phyloP scores from a whole-genome alignment of 2,113 vertebrate species.

The Hypocryptadius cinnamomeus region DNA sequence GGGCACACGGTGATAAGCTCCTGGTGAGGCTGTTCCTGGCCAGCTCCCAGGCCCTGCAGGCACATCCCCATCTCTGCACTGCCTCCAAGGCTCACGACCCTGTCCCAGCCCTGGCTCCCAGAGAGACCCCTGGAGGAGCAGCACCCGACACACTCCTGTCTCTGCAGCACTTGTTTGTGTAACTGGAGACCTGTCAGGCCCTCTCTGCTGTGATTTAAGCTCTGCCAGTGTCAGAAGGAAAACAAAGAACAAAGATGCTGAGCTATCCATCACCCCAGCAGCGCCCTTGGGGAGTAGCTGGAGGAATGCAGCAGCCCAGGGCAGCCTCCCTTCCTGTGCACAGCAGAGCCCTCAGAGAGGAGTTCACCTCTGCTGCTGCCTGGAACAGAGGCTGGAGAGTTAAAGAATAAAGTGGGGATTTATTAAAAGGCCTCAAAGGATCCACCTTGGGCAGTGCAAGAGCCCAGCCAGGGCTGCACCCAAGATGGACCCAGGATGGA shows the following conservation, averaged over 20 bases:
- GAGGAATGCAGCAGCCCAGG: conserved; percentile 41
- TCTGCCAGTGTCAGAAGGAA: conserved; percentile 53
- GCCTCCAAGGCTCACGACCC: neutral
- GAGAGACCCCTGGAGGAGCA: neutral
- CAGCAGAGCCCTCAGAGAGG: neutral
- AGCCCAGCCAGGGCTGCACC: neutral
- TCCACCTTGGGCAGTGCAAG: neutral
- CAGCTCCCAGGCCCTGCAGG: neutral
- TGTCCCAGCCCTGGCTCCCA: neutral
- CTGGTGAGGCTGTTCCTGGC: neutral
- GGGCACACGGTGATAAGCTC: neutral
- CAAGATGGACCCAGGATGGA: neutral
- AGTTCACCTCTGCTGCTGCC: neutral
- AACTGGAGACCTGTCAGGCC: conserved; percentile 55
- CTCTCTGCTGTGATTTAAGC: conserved; percentile 69
- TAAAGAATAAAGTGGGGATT: neutral
- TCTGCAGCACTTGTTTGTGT: conserved; percentile 46
- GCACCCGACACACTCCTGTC: neutral
- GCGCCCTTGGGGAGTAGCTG: conserved; percentile 41
- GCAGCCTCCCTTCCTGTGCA: conserved; percentile 60
- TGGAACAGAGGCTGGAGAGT: neutral
- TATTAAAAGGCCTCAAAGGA: neutral
- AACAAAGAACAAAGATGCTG: conserved; percentile 72
- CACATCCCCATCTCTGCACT: neutral
- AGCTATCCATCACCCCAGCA: conserved; percentile 68